phyloP scores from a whole-genome alignment of 2,113 vertebrate genomes.

The Gnathonemus longibarbis region DNA sequence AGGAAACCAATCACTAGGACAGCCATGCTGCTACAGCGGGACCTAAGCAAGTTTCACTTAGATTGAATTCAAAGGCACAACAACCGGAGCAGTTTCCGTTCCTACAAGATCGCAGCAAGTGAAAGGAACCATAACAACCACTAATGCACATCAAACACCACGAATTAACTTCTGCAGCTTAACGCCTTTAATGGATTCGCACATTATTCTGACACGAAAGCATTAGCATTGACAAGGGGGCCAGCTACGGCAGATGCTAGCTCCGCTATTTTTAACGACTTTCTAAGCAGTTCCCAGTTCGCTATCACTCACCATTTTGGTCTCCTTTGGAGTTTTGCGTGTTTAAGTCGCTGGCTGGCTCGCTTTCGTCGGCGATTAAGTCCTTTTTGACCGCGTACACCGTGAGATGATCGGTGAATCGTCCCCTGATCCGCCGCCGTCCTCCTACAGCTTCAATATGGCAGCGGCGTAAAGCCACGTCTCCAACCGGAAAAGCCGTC shows the following conservation, averaged over 20 bases:
- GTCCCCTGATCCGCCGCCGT: background rate
- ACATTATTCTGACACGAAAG: background rate
- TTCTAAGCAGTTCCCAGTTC: background rate
- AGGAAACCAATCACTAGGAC: background rate
- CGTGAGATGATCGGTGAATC: background rate
- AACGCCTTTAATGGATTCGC: background rate
- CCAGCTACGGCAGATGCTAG: slow-evolving; percentile 3
- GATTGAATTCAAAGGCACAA: background rate
- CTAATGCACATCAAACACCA: background rate
- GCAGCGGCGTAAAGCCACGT: slow-evolving; percentile 73
- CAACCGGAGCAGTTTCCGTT: background rate
- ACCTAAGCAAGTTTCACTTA: background rate
- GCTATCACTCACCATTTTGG: slow-evolving; percentile 30
- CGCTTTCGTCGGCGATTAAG: background rate
- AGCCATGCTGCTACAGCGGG: background rate
- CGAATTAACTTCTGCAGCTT: background rate
- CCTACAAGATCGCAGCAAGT: background rate
- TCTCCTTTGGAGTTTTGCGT: slow-evolving; percentile 21
- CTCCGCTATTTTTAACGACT: background rate
- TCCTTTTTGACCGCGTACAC: background rate
- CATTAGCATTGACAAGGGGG: background rate
- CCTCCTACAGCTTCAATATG: slow-evolving; percentile 63
- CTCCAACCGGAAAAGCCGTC: slow-evolving; percentile 64
- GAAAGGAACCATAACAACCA: background rate
- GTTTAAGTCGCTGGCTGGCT: slow-evolving; percentile 22